Base-by-base conservation (phyloP, 1,140 invertebrate genomes). In the Drosophila yakuba region DNA sequence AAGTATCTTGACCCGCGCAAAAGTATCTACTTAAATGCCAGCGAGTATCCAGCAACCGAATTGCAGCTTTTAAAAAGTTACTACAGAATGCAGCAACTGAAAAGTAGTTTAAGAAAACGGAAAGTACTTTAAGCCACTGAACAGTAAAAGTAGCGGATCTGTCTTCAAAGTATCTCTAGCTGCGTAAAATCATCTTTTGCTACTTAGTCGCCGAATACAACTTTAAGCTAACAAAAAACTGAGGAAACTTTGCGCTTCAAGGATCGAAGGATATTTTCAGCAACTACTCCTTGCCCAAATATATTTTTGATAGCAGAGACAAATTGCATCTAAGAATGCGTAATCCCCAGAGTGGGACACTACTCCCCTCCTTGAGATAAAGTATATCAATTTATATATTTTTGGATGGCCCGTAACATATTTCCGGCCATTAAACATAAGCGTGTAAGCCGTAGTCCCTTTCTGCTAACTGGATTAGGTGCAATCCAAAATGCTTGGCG, bases 401-500 rank as follows among this genome's bases (percentile, higher is more conserved):
- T n/a, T 20, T 28, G 20, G 59, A 64, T 44, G 44, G 61, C 20
- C 43, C 10, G n/a, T 55, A 67, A 32, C 32, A 67, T 35, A 69
- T 67, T 48, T 68, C 25, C 67, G 28, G 25, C 51, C 64, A 71
- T 41, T 72, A 44, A 44, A 12, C 17, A 25, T 41, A 20, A 58
- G 56, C 51, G 60, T 63, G 50, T 71, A 23, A 48, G 28, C 36
- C 15, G 17, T 5, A 7, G 32, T 41, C 43, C 51, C 36, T 15
- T 36, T 4, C n/a, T 15, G n/a, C 68, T 36, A 58, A 72, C 51
- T 32, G 66, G 52, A 72, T 71, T 72, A 58, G 48, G 52, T 58
- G 52, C 68, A 43, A 58, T 71, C 35, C 52, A 44, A 38, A 71
- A 48, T 56, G 67, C 28, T 71, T 58, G 67, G 58, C 64, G 67